phyloP scores from a whole-genome alignment of 1,140 invertebrate genomes.

The Lineus longissimus region DNA sequence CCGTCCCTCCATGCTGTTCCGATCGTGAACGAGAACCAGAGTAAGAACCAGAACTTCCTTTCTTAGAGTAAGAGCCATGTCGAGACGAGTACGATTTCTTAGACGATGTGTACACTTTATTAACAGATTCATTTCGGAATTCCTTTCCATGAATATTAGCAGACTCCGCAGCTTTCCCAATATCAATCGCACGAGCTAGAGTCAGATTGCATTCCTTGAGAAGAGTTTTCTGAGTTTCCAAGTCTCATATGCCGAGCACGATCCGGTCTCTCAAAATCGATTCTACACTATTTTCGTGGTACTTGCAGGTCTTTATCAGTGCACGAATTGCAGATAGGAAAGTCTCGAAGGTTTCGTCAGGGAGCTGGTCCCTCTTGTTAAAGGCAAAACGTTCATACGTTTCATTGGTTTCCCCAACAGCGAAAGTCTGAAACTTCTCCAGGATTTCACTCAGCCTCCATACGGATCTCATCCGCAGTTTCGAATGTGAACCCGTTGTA shows the following conservation, averaged over 20 bases:
- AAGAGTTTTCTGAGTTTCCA: background rate
- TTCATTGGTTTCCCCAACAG: background rate
- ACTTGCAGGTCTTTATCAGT: background rate
- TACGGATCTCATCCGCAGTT: background rate
- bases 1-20: background rate
- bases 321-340: background rate
- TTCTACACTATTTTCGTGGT: background rate
- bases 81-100: background rate
- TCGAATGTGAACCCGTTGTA: background rate
- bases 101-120: no score
- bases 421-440: background rate
- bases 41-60: background rate
- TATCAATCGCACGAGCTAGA: background rate
- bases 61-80: no score
- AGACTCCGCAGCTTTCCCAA: background rate
- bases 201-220: background rate
- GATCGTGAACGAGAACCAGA: background rate
- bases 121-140: background rate
- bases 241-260: background rate
- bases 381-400: background rate
- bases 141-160: background rate
- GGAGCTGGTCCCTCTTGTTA: background rate
- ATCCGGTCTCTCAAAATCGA: background rate
- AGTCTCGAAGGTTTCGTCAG: background rate
- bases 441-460: background rate